Evolutionary conservation across 2,797 vertebrate genomes (phyloP).

Genomic region (Bovichtus diacanthus): DNA sequence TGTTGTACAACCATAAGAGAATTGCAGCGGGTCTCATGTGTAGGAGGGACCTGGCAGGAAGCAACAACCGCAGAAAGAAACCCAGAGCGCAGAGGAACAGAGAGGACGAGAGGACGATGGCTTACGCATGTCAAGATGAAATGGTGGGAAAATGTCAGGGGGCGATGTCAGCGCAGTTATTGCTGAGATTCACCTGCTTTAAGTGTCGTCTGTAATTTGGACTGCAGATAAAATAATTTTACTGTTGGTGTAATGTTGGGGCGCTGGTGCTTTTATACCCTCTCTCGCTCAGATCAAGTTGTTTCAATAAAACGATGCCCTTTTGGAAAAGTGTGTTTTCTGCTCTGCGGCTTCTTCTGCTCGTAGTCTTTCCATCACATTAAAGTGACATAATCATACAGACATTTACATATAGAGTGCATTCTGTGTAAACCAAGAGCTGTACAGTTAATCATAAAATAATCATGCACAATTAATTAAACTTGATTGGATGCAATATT

Average conservation of each 20-base stretch:
- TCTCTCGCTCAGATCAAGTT: slow-evolving; percentile 47
- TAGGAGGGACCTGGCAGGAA: slow-evolving; percentile 55
- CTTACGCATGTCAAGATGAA: slow-evolving; percentile 73
- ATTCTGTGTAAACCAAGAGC: slow-evolving; percentile 3
- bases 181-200: slow-evolving; percentile 70
- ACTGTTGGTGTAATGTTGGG: slow-evolving; percentile 64
- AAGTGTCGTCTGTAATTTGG: slow-evolving; percentile 72
- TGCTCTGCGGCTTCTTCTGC: not conserved
- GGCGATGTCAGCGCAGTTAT: slow-evolving; percentile 65
- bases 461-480: slow-evolving; percentile 50
- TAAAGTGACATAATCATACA: slow-evolving; percentile 22
- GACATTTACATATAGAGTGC: slow-evolving; percentile 19
- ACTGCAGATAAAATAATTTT: slow-evolving; percentile 58
- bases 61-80: slow-evolving; percentile 20
- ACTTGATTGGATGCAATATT: slow-evolving; percentile 41
- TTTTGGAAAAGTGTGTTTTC: slow-evolving; percentile 45
- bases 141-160: slow-evolving; percentile 73
- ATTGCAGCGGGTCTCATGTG: slow-evolving; percentile 45
- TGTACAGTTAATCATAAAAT: slow-evolving; percentile 39
- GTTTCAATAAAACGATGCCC: slow-evolving; percentile 65
- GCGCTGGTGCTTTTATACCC: slow-evolving; percentile 51
- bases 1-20: slow-evolving; percentile 65
- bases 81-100: slow-evolving; percentile 11
- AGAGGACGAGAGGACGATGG: slow-evolving; percentile 49
- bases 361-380: not conserved